phyloP scores from a whole-genome alignment of 2,113 vertebrate species.

The Australoheros scitulus region DNA sequence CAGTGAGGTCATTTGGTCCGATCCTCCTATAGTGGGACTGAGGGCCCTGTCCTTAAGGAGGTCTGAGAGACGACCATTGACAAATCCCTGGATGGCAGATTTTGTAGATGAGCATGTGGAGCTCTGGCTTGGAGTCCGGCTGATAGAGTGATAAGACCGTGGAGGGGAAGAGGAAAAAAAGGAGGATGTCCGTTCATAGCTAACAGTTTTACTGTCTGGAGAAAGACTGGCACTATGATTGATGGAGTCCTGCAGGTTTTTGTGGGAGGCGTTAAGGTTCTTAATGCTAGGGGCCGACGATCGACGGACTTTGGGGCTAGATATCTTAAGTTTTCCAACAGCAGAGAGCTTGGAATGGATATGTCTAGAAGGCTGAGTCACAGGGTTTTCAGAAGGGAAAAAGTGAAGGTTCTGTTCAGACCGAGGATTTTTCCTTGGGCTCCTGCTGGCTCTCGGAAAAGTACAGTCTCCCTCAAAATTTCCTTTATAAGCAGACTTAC shows the following conservation, averaged over 20 bases:
- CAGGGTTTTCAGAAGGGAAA: slow-evolving; percentile 37
- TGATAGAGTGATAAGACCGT: slow-evolving; percentile 88
- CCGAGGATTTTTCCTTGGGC: slow-evolving; percentile 81
- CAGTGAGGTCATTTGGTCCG: slow-evolving; percentile 71
- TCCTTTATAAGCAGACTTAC: slow-evolving; percentile 59
- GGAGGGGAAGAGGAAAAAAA: slow-evolving; percentile 76
- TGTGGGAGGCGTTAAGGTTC: slow-evolving; percentile 87
- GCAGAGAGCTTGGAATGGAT: slow-evolving; percentile 87
- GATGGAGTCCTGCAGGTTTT: slow-evolving; percentile 85
- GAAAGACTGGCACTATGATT: slow-evolving; percentile 88
- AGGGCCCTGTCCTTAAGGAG: slow-evolving; percentile 81
- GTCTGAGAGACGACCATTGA: slow-evolving; percentile 89
- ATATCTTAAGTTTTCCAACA: slow-evolving; percentile 89
- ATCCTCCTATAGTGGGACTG: slow-evolving; percentile 55
- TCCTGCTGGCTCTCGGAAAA: slow-evolving; percentile 85
- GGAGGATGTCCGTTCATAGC: slow-evolving; percentile 70
- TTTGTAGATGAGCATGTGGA: slow-evolving; percentile 80
- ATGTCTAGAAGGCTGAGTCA: slow-evolving; percentile 78
- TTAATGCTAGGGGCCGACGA: slow-evolving; percentile 88
- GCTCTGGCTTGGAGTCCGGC: slow-evolving; percentile 84
- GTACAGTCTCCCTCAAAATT: slow-evolving; percentile 83
- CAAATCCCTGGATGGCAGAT: slow-evolving; percentile 82
- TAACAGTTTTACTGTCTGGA: slow-evolving; percentile 85
- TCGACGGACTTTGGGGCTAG: slow-evolving; percentile 88
- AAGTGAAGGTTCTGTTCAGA: slow-evolving; percentile 70